These are phyloP conservation scores for Drosophila novamexicana DNA, from an alignment of 1,140 invertebrate species.

Conservation along the genomic window DNA sequence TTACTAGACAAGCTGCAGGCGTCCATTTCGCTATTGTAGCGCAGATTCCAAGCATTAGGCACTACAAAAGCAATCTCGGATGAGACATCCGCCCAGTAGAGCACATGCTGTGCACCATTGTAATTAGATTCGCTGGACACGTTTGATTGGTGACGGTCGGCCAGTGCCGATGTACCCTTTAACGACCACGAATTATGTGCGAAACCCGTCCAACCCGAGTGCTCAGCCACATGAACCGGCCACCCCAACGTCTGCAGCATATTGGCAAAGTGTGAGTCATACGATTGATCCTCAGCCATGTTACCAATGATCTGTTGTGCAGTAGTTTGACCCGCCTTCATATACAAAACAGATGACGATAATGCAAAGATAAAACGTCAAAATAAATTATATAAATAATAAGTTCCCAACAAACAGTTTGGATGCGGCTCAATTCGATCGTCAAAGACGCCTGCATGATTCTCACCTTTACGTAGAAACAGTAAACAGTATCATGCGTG, in stretches of 20 bases:
- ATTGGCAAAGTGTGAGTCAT: conserved; percentile 89
- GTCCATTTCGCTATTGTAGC: conserved; percentile 79
- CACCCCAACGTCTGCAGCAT: conserved; percentile 93
- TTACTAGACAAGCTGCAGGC: conserved; percentile 84
- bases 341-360: conserved; percentile 90
- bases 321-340: conserved; percentile 91
- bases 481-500: conserved; percentile 96
- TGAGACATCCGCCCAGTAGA: conserved; percentile 98
- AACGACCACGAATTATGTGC: conserved; percentile 91
- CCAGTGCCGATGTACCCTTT: conserved; percentile 70
- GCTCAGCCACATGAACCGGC: conserved; percentile 92
- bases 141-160: conserved; percentile 57
- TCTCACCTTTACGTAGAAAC: conserved; percentile 96
- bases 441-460: too few relatives aligned
- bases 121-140: conserved; percentile 53
- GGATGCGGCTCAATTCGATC: not conserved
- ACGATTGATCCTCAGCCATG: conserved; percentile 87
- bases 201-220: conserved; percentile 96
- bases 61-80: conserved; percentile 98
- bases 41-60: conserved; percentile 88
- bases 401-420: not conserved
- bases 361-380: not conserved
- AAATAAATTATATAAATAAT: not conserved
- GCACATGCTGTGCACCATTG: conserved; percentile 88
- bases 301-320: conserved; percentile 92